Conservation (phyloP, 2,113 vertebrate species). For the Tragelaphus strepsiceros region DNA sequence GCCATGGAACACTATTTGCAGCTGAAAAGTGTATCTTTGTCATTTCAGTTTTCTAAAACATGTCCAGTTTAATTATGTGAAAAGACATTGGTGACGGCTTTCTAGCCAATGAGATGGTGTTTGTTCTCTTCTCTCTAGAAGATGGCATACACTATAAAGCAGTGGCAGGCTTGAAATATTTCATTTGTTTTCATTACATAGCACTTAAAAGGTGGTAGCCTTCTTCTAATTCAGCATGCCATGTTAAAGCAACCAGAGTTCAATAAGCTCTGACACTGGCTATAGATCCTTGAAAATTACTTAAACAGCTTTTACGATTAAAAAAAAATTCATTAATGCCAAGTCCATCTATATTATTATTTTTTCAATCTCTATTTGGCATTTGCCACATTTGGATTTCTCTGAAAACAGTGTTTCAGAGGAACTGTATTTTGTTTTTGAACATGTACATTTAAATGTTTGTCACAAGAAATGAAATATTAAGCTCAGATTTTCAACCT, state of each 20-base stretch:
- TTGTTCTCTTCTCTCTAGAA: conserved; percentile 57
- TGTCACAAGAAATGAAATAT: conserved; percentile 38
- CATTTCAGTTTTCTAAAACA: conserved; percentile 74
- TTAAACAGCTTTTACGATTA: not conserved
- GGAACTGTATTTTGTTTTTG: conserved; percentile 37
- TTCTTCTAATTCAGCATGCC: conserved; percentile 66
- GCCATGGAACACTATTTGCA: conserved; percentile 77
- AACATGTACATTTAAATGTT: conserved; percentile 10
- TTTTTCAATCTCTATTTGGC: not conserved
- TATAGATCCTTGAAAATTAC: conserved; percentile 1
- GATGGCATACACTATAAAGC: conserved; percentile 57
- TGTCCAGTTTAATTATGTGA: conserved; percentile 80
- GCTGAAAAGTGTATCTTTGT: conserved; percentile 71
- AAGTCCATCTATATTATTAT: not conserved
- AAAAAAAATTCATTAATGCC: not conserved
- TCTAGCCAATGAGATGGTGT: conserved; percentile 67
- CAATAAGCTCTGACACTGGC: not conserved
- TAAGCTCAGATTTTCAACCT: conserved; percentile 36
- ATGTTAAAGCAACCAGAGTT: not conserved
- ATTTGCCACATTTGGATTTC: not conserved
- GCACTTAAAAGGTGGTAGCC: conserved; percentile 49
- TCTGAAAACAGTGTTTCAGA: not conserved
- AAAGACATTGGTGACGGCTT: conserved; percentile 68
- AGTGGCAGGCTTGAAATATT: conserved; percentile 53
- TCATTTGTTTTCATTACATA: conserved; percentile 64